phyloP scores from a whole-genome alignment of 1,140 invertebrate species.

The Drosophila baimaii region DNA sequence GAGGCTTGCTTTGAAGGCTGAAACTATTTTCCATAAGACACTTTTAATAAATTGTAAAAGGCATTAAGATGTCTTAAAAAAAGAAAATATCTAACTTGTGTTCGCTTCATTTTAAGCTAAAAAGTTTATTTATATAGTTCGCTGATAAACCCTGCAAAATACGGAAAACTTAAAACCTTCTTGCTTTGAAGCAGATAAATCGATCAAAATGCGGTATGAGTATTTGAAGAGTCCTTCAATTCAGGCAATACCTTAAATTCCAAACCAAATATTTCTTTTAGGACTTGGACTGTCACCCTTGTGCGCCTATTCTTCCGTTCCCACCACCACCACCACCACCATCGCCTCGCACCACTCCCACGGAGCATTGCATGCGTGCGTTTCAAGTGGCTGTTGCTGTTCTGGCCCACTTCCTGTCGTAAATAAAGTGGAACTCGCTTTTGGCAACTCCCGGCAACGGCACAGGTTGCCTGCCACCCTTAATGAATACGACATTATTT shows the following conservation, averaged over 20 bases:
- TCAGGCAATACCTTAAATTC: conserved; percentile 34
- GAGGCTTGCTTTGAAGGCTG: neutral
- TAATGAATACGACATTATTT: conserved; percentile 83
- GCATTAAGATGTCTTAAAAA: neutral
- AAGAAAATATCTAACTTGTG: neutral
- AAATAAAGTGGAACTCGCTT: conserved; percentile 78
- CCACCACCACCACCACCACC: neutral
- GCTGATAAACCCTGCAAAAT: neutral
- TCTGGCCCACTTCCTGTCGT: conserved; percentile 78
- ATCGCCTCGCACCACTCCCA: neutral
- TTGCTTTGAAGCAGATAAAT: neutral
- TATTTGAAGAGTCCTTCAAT: conserved; percentile 1
- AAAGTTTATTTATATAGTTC: neutral
- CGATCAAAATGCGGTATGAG: neutral
- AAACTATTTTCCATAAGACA: neutral
- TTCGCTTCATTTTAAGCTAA: neutral
- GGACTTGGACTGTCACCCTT: conserved; percentile 29
- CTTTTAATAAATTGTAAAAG: neutral
- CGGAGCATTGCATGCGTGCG: conserved; percentile 71
- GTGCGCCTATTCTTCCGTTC: neutral
- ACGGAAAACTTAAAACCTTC: neutral
- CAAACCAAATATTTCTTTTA: conserved; percentile 66
- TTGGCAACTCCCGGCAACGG: conserved; percentile 60
- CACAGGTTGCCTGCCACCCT: conserved; percentile 51
- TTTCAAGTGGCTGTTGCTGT: conserved; percentile 74